These are phyloP conservation scores for Ectemnius cavifrons DNA, from an alignment of 2,888 invertebrate species.

Conservation along the genomic window DNA sequence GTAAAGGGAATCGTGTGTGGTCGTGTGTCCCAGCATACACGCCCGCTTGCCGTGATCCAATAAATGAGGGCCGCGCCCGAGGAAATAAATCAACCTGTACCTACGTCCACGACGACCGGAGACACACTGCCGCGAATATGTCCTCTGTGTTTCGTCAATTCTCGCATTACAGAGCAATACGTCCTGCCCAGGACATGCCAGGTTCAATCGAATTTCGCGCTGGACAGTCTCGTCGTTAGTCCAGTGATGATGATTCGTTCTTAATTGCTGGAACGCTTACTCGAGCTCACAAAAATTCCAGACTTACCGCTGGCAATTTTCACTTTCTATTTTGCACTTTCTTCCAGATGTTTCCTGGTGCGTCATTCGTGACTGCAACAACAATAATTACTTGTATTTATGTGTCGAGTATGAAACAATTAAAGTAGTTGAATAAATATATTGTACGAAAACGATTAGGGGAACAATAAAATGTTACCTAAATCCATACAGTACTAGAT, in stretches of 20 bases:
- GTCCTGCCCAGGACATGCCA: not conserved
- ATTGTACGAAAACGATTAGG: no score
- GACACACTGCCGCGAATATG: slow-evolving; percentile 5
- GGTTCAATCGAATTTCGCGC: not conserved
- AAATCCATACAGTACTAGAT: no score
- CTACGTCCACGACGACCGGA: slow-evolving; percentile 14
- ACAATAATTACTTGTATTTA: no score
- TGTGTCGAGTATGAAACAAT: no score
- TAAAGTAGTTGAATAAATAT: no score
- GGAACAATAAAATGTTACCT: no score
- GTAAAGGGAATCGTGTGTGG: slow-evolving; percentile 34
- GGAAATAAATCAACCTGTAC: slow-evolving; percentile 32
- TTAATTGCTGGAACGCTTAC: not conserved
- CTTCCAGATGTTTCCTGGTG: no score
- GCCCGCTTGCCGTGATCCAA: slow-evolving; percentile 10
- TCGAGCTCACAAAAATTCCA: no score
- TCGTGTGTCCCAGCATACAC: not conserved
- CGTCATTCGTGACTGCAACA: no score
- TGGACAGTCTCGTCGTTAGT: slow-evolving; percentile 9
- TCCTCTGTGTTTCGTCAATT: slow-evolving; percentile 8
- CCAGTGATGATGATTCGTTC: not conserved
- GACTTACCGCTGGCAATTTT: no score
- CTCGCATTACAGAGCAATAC: not conserved
- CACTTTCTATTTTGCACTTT: no score
- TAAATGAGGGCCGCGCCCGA: slow-evolving; percentile 35